phyloP scores from a whole-genome alignment of 2,797 vertebrate genomes.

The Sylvia borin region DNA sequence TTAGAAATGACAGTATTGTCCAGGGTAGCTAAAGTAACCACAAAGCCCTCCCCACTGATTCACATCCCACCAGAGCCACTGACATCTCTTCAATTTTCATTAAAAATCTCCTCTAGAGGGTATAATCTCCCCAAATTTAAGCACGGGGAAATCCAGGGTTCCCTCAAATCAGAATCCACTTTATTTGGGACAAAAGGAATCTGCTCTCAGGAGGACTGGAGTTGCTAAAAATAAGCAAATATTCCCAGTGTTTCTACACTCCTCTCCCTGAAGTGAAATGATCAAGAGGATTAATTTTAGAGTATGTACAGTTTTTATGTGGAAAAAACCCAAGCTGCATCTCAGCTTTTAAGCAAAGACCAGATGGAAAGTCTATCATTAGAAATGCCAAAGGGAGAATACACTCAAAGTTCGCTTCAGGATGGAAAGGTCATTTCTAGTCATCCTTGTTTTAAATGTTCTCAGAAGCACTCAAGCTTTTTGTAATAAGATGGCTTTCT shows the following conservation, averaged over 20 bases:
- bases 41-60: background rate
- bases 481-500: background rate
- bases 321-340: constrained; percentile 4
- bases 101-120: background rate
- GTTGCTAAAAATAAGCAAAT: constrained; percentile 37
- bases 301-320: constrained; percentile 21
- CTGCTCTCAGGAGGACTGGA: background rate
- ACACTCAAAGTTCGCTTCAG: constrained; percentile 41
- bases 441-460: constrained; percentile 58
- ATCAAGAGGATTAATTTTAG: constrained; percentile 60
- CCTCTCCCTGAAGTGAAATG: constrained; percentile 40
- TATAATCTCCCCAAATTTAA: background rate
- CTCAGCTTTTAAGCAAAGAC: constrained; percentile 60
- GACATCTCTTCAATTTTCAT: background rate
- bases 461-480: constrained; percentile 54
- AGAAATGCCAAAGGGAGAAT: constrained; percentile 67
- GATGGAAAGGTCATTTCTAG: constrained; percentile 67
- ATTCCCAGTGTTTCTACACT: constrained; percentile 21
- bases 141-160: background rate
- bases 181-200: background rate
- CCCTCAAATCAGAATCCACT: background rate
- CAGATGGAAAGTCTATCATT: constrained; percentile 70
- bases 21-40: background rate
- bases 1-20: background rate
- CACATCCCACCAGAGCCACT: background rate